Evolutionary conservation across 2,888 invertebrate species (phyloP).

Genomic region (Cosmia pyralina): DNA sequence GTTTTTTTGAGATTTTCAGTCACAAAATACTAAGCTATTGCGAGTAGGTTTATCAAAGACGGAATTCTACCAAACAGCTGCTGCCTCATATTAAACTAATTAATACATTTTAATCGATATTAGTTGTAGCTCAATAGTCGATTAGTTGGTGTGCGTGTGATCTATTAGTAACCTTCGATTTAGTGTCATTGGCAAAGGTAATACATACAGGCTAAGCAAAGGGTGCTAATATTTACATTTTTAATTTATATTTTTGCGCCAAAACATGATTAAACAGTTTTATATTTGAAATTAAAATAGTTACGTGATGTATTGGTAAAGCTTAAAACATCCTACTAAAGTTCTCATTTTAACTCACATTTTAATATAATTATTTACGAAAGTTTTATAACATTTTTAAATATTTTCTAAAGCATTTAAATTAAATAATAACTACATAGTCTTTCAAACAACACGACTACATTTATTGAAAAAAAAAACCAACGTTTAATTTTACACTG

Average conservation of each 20-base stretch:
- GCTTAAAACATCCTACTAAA: neutral
- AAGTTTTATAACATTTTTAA: constrained; percentile 5
- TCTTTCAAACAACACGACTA: constrained; percentile 26
- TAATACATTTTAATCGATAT: constrained; percentile 45
- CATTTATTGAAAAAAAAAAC: constrained; percentile 6
- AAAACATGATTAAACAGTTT: constrained; percentile 31
- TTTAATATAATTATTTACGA: neutral
- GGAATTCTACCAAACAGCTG: constrained; percentile 51
- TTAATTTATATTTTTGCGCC: constrained; percentile 9
- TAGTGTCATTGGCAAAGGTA: constrained; percentile 55
- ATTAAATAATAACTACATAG: neutral
- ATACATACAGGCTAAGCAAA: constrained; percentile 59
- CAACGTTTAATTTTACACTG: constrained; percentile 27
- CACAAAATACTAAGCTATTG: neutral
- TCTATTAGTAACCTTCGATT: constrained; percentile 61
- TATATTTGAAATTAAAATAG: constrained; percentile 7
- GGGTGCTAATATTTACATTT: constrained; percentile 53
- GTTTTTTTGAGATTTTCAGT: neutral
- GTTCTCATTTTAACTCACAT: neutral
- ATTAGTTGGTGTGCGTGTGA: constrained; percentile 63
- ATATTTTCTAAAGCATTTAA: neutral
- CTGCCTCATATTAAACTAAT: constrained; percentile 29
- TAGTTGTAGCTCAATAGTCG: constrained; percentile 59
- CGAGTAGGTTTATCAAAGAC: constrained; percentile 18
- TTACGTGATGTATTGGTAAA: constrained; percentile 1